These are phyloP conservation scores for Rotaria macrura DNA, from an alignment of 2,888 invertebrate species.

Conservation along the genomic window DNA sequence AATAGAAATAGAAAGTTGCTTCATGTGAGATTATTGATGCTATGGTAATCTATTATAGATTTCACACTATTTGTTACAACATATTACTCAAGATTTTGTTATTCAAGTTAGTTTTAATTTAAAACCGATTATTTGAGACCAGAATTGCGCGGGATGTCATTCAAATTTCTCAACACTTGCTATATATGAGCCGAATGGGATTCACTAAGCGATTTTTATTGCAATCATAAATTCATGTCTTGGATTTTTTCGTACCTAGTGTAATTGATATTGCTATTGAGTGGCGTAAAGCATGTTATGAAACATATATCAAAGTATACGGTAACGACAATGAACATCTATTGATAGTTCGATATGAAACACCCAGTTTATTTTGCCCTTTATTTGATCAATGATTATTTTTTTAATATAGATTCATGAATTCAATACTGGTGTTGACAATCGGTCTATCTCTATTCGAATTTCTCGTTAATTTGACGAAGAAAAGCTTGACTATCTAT, in stretches of 20 bases:
- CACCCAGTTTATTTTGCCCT: conserved; percentile 72
- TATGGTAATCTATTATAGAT: conserved; percentile 55
- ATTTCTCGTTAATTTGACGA: conserved; percentile 81
- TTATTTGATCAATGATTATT: too few species aligned
- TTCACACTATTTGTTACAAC: conserved; percentile 51
- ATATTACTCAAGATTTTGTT: conserved; percentile 54
- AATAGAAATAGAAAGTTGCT: conserved; percentile 65
- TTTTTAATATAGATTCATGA: conserved; percentile 60
- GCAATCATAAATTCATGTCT: too few species aligned
- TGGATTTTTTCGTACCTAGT: conserved; percentile 42
- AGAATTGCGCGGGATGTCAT: conserved; percentile 67
- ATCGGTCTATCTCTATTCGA: conserved; percentile 82
- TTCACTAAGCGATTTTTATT: not conserved
- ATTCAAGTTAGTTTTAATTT: conserved; percentile 52
- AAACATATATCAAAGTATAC: conserved; percentile 84
- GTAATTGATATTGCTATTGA: conserved; percentile 90
- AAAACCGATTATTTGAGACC: conserved; percentile 52
- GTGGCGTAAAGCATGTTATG: conserved; percentile 77
- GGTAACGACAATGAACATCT: conserved; percentile 91
- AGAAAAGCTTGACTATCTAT: conserved; percentile 83
- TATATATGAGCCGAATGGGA: conserved; percentile 63
- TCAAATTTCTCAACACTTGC: conserved; percentile 84
- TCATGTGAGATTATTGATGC: conserved; percentile 70
- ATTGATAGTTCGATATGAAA: conserved; percentile 81
- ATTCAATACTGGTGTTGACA: conserved; percentile 81